Conservation (phyloP, 2,113 vertebrate species). For the Gobiocypris rarus region DNA sequence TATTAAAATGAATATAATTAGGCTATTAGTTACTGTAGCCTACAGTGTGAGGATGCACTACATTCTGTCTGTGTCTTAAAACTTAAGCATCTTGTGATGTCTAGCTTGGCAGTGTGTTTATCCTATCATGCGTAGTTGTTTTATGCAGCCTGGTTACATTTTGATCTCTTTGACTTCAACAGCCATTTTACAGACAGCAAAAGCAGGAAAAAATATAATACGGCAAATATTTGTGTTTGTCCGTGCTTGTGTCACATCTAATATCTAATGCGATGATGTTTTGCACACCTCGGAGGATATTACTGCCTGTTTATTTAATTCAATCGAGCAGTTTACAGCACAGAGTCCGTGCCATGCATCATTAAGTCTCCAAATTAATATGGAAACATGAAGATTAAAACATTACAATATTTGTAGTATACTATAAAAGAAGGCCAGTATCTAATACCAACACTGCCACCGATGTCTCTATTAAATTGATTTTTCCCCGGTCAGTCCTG, state of each 20-base stretch:
- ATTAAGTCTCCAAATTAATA: too few species aligned
- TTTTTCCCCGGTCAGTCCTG: too few species aligned
- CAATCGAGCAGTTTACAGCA: too few species aligned
- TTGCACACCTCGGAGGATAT: background rate
- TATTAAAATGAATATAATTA: background rate
- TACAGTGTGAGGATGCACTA: background rate
- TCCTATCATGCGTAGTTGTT: background rate
- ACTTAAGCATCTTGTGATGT: background rate
- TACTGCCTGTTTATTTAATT: background rate
- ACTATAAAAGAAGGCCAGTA: too few species aligned
- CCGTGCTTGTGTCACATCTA: background rate
- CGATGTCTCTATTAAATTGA: too few species aligned
- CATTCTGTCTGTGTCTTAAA: background rate
- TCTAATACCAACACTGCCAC: too few species aligned
- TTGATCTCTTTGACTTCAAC: slow-evolving; percentile 8
- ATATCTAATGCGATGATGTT: background rate
- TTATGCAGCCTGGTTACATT: background rate
- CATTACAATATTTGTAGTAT: too few species aligned
- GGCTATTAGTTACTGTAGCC: background rate
- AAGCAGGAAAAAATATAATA: slow-evolving; percentile 52
- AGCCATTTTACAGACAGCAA: slow-evolving; percentile 33
- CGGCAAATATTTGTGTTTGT: background rate
- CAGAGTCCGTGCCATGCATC: too few species aligned
- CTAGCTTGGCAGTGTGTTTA: background rate
- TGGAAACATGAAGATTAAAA: too few species aligned